phyloP scores from a whole-genome alignment of 2,797 vertebrate genomes.

The Euthynnus affinis region DNA sequence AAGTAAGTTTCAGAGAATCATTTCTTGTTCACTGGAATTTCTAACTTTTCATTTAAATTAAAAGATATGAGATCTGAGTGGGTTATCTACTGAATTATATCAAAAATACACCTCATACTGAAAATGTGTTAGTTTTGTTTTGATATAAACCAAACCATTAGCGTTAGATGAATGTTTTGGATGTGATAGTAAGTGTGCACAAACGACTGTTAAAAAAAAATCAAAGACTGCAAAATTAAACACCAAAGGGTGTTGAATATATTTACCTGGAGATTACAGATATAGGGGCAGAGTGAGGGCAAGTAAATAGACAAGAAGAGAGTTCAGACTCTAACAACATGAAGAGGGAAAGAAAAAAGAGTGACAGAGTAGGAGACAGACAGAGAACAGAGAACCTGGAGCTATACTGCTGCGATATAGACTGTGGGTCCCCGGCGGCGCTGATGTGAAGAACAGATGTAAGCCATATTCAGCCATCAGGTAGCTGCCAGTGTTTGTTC shows the following conservation, averaged over 20 bases:
- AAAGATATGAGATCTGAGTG: constrained; percentile 1
- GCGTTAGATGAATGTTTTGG: constrained; percentile 35
- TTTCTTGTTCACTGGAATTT: constrained; percentile 11
- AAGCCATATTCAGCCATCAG: constrained; percentile 77
- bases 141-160: too few relatives aligned
- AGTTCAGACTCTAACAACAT: constrained; percentile 25
- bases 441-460: constrained; percentile 85
- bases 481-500: constrained; percentile 86
- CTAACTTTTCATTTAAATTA: constrained; percentile 27
- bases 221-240: too few relatives aligned
- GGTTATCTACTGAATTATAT: constrained; percentile 17
- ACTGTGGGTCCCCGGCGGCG: constrained; percentile 52
- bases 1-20: constrained; percentile 86
- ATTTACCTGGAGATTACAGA: constrained; percentile 56
- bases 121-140: not conserved
- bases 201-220: constrained; percentile 8
- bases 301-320: constrained; percentile 52
- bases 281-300: constrained; percentile 33
- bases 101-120: not conserved
- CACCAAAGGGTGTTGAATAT: constrained; percentile 14
- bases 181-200: constrained; percentile 26
- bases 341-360: constrained; percentile 15
- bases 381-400: constrained; percentile 61
- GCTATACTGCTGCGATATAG: constrained; percentile 61
- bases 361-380: constrained; percentile 41